These are phyloP conservation scores for Epinephelus fuscoguttatus DNA, from an alignment of 2,113 vertebrate species.

Conservation along the genomic window DNA sequence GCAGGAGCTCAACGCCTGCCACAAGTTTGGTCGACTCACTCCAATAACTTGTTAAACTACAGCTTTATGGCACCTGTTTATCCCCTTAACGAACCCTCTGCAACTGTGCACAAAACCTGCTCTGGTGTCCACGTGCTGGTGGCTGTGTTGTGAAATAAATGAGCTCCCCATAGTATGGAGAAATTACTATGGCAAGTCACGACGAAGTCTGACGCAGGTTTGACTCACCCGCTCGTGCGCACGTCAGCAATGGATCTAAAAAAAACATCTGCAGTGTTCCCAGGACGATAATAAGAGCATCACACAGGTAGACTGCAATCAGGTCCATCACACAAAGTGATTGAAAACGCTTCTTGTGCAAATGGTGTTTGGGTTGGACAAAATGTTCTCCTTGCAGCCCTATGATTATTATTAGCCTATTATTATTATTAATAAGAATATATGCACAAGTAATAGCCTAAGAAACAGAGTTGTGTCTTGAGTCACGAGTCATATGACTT, in stretches of 20 bases:
- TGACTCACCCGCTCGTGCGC: conserved; percentile 79
- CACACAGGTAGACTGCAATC: conserved; percentile 23
- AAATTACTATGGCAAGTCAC: conserved; percentile 81
- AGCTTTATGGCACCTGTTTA: not conserved
- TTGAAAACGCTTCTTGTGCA: not conserved
- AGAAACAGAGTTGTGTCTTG: too few species aligned
- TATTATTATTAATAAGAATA: not conserved
- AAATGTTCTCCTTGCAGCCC: not conserved
- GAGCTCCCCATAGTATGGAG: conserved; percentile 18
- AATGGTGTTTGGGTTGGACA: not conserved
- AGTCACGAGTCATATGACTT: too few species aligned
- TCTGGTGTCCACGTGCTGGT: conserved; percentile 68
- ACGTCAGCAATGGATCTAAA: conserved; percentile 76
- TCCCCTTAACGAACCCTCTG: not conserved
- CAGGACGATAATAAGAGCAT: conserved; percentile 15
- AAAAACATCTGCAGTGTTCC: conserved; percentile 73
- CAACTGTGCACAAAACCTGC: not conserved
- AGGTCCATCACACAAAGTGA: conserved; percentile 7
- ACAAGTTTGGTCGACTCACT: conserved; percentile 54
- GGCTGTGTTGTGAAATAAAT: conserved; percentile 53
- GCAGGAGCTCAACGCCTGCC: conserved; percentile 70
- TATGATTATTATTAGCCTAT: not conserved
- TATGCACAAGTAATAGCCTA: too few species aligned
- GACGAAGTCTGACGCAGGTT: conserved; percentile 83
- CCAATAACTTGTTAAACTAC: conserved; percentile 27